phyloP scores from a whole-genome alignment of 2,888 invertebrate genomes.

The Lydus trimaculatus region DNA sequence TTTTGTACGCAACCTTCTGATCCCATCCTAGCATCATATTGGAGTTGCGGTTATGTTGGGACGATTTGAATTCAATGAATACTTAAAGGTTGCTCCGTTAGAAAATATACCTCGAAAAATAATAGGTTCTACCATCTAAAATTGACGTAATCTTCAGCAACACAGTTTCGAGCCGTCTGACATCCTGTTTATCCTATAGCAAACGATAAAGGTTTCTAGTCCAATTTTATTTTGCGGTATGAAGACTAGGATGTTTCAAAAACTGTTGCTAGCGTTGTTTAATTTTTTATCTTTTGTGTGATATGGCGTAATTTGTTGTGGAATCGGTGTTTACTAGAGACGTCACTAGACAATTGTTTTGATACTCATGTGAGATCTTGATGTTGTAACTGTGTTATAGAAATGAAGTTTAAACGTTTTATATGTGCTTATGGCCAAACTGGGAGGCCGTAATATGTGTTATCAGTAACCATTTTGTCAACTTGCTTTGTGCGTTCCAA shows the following conservation, averaged over 20 bases:
- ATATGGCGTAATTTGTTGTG: background rate
- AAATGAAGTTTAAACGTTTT: constrained; percentile 43
- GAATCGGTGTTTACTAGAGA: too few species aligned
- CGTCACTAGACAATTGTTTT: constrained; percentile 17
- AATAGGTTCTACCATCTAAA: too few species aligned
- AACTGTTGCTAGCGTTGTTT: too few species aligned
- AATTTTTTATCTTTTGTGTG: background rate
- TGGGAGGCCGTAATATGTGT: constrained; percentile 46
- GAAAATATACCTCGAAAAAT: too few species aligned
- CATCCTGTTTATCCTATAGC: constrained; percentile 22
- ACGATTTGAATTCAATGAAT: background rate
- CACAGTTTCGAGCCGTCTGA: constrained; percentile 14
- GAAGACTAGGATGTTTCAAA: too few species aligned
- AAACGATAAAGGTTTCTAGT: too few species aligned
- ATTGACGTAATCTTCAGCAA: constrained; percentile 26
- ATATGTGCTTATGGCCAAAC: constrained; percentile 37
- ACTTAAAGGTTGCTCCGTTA: background rate
- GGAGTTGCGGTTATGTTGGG: background rate
- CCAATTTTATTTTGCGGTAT: too few species aligned
- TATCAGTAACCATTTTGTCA: constrained; percentile 53
- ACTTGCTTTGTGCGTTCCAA: constrained; percentile 46
- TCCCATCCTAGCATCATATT: too few species aligned
- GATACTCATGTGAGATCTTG: constrained; percentile 8
- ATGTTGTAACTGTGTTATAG: constrained; percentile 11
- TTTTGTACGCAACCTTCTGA: too few species aligned